These are phyloP conservation scores for Chamaea fasciata DNA, from an alignment of 2,113 vertebrate genomes.

Conservation along the genomic window DNA sequence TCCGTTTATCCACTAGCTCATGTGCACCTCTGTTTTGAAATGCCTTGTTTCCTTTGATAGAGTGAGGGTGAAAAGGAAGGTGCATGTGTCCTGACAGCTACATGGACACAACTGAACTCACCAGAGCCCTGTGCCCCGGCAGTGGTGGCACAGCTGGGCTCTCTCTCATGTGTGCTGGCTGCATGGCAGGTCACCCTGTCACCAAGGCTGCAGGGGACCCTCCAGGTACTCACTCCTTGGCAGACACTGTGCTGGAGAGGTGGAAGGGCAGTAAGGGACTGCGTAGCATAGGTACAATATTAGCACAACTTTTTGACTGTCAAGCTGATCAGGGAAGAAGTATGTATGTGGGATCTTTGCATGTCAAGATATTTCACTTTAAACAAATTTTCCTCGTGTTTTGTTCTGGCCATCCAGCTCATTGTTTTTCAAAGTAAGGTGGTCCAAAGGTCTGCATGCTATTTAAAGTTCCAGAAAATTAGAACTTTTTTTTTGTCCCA, in stretches of 20 bases:
- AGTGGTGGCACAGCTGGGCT: neutral
- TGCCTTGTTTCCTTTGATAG: neutral
- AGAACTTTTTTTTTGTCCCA: neutral
- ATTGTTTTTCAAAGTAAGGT: neutral
- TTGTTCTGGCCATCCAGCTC: neutral
- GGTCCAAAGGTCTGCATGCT: neutral
- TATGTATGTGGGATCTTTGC: rapidly evolving
- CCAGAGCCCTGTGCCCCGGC: neutral
- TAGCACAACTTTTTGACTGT: neutral
- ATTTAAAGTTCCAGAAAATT: neutral
- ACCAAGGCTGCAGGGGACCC: rapidly evolving
- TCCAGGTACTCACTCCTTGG: neutral
- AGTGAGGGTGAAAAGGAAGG: neutral
- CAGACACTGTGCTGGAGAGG: rapidly evolving
- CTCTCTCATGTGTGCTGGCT: neutral
- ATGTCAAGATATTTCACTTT: neutral
- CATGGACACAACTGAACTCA: neutral
- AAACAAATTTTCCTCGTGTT: neutral
- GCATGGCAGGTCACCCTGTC: neutral
- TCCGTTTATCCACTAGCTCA: slow-evolving; percentile 27
- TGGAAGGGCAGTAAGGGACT: neutral
- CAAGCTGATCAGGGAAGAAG: neutral
- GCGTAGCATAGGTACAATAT: neutral
- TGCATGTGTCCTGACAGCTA: neutral
- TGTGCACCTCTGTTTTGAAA: neutral